These are phyloP conservation scores for Thamnophis sirtalis DNA, from an alignment of 2,113 vertebrate species.

Conservation along the genomic window DNA sequence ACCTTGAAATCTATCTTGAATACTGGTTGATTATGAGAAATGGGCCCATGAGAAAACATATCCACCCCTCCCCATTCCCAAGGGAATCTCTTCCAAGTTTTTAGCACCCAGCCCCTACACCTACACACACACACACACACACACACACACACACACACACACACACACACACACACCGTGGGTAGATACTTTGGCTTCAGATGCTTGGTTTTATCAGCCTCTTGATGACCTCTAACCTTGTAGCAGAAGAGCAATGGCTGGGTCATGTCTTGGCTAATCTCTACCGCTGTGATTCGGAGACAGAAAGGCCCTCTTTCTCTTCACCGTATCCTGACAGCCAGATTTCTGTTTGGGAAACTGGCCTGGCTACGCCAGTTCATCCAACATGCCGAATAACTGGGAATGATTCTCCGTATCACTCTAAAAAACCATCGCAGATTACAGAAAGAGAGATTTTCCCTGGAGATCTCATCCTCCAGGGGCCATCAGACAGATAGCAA, in stretches of 20 bases:
- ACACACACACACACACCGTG: too few relatives aligned
- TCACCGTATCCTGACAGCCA: background rate
- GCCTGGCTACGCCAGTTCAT: background rate
- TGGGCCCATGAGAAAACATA: background rate
- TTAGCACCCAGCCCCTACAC: background rate
- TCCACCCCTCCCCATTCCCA: background rate
- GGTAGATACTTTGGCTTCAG: background rate
- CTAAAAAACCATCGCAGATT: background rate
- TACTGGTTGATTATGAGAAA: background rate
- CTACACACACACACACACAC: background rate
- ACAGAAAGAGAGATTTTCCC: too few relatives aligned
- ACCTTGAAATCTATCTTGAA: background rate
- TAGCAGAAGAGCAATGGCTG: constrained; percentile 32
- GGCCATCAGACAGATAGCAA: background rate
- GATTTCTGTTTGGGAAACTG: background rate
- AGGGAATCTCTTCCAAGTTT: background rate
- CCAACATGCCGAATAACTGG: background rate
- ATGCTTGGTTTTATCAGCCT: constrained; percentile 42
- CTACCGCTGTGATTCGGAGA: constrained; percentile 25
- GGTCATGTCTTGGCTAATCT: constrained; percentile 46
- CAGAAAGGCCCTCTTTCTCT: constrained; percentile 7
- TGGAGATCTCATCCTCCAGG: background rate
- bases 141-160: background rate
- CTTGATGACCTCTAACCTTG: constrained; percentile 47
- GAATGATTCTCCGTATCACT: background rate